Conservation (phyloP, 2,797 vertebrate species). For the Diglossa cyanea region DNA sequence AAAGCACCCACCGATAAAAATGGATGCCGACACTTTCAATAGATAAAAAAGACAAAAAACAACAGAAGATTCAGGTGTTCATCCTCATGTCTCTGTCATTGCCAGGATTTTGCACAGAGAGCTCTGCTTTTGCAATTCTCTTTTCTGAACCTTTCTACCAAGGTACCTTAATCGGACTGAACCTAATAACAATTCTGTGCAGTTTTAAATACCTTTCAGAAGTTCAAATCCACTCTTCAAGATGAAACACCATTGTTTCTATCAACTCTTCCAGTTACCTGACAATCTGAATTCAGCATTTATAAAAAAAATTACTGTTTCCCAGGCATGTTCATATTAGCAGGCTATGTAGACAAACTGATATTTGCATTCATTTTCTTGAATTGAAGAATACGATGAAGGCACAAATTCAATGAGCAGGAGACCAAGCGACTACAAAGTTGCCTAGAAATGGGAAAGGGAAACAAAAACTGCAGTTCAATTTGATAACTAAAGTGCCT, state of each 20-base stretch:
- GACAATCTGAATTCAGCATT: not conserved
- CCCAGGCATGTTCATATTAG: not conserved
- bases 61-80: not conserved
- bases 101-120: not conserved
- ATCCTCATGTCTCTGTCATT: not conserved
- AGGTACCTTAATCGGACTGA: not conserved
- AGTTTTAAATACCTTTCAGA: not conserved
- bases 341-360: not conserved
- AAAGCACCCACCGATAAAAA: not conserved
- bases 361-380: not conserved
- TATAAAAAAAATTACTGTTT: not conserved
- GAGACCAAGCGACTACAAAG: not conserved
- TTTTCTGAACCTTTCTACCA: not conserved
- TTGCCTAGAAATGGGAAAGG: not conserved
- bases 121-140: not conserved
- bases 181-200: not conserved
- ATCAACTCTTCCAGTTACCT: not conserved
- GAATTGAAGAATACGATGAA: not conserved
- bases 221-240: not conserved
- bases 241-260: not conserved
- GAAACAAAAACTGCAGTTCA: not conserved
- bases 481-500: not conserved
- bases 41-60: not conserved
- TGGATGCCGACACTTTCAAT: not conserved
- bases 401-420: not conserved